Conservation (phyloP, 2,797 vertebrate species). For the Sebastes variabilis region DNA sequence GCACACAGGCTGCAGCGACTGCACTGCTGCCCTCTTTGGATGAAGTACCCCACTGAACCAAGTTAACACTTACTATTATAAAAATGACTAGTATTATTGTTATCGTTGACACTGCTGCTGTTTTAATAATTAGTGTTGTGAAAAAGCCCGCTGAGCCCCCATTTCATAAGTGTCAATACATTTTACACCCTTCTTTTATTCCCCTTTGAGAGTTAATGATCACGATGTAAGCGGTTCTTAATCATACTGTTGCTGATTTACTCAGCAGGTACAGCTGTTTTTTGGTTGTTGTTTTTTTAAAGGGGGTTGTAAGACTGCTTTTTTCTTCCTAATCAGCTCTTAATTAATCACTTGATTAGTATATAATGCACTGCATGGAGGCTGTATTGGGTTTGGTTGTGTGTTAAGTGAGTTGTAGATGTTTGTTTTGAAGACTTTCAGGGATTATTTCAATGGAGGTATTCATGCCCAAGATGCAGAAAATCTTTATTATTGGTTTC, state of each 20-base stretch:
- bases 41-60: background rate
- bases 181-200: background rate
- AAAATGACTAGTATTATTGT: background rate
- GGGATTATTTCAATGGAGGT: background rate
- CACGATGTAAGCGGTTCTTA: background rate
- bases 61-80: background rate
- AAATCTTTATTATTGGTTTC: background rate
- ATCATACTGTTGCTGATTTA: background rate
- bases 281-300: background rate
- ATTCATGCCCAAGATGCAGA: background rate
- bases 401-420: background rate
- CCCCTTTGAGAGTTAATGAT: background rate
- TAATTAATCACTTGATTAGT: constrained; percentile 13
- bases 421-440: background rate
- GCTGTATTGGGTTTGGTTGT: background rate
- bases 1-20: background rate
- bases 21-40: background rate
- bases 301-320: background rate
- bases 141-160: background rate
- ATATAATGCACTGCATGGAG: background rate
- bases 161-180: background rate
- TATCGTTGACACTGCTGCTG: background rate
- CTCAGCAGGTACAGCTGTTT: constrained; percentile 1
- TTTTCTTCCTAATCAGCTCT: background rate
- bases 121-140: background rate